Conservation (phyloP, 2,113 vertebrate genomes). For the Sturnus vulgaris region DNA sequence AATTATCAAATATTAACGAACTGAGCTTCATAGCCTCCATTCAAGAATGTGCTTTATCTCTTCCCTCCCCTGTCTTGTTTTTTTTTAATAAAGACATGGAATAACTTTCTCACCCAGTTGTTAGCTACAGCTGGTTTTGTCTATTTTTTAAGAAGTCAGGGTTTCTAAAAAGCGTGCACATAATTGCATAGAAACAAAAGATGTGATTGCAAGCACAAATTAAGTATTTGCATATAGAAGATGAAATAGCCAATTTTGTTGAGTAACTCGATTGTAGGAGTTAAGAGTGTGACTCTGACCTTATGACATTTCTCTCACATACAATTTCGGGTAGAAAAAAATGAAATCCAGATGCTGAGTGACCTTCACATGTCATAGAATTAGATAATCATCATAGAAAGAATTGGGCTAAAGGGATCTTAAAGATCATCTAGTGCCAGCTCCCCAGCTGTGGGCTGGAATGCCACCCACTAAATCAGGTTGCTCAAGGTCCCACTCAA, state of each 20-base stretch:
- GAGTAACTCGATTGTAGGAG: neutral
- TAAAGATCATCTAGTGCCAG: neutral
- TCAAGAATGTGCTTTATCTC: neutral
- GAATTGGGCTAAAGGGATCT: neutral
- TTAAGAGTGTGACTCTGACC: neutral
- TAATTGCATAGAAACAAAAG: neutral
- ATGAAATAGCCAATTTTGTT: neutral
- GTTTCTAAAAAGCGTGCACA: neutral
- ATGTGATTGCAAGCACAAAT: neutral
- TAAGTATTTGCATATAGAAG: neutral
- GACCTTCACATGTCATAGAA: neutral
- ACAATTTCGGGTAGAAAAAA: neutral
- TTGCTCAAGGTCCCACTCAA: neutral
- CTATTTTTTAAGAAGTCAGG: neutral
- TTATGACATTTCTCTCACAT: neutral
- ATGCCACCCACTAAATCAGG: neutral
- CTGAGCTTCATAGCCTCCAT: neutral
- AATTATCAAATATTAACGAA: conserved; percentile 35
- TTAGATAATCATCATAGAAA: neutral
- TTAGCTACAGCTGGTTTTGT: neutral
- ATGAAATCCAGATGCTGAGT: neutral
- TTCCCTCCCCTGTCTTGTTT: accelerated
- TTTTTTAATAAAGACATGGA: neutral
- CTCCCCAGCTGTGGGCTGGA: neutral
- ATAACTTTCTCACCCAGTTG: neutral